Evolutionary conservation across 2,888 invertebrate species (phyloP), one percentile per base, ranked within the genome.

Genomic region (Rhagonycha fulva): DNA sequence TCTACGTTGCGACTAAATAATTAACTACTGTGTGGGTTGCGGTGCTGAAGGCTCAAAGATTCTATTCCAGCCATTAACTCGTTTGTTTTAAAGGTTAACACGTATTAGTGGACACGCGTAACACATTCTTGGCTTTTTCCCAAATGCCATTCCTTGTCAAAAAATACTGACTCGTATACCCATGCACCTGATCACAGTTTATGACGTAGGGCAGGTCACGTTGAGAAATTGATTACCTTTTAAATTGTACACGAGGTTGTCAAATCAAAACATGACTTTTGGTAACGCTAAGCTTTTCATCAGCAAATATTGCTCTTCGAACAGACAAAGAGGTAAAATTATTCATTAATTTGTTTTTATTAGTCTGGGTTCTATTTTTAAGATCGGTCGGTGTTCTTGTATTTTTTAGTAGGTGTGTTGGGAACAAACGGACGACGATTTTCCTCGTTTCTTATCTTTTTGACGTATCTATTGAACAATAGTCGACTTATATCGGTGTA

Each of bases 401-500:
- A 68, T 30, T 60, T 19, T 24, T 71, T 10, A 23, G 68, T 74
- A 69, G 77, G 79, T 74, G 79, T 79, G 79, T 72, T 63, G 71
- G 72, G 76, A 78, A 76, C 61, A 76, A 75, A 70, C 28, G 67
- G 72, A 68, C 62, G 74, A 68, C 69, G 74, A 66, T 78, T 79
- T 78, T 78, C 76, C 77, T 76, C 74, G 60, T 76, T 77, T 71
- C 79, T 79, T 79, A 79, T 79, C 79, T 76, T 75, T 76, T 77
- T 76, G 70, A 76, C 79, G 71, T 77, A 79, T 79, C 79, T 68
- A 71, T 68, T 61, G 76, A 79, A 79, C 79, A 79, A 79, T 79
- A 76, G 79, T 76, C 67, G 66, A 72, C 71, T 73, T 76, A 72
- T 74, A 74, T 77, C 72, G 77, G 70, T 68, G 79, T 79, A 76